These are phyloP conservation scores for Agapostemon virescens DNA, from an alignment of 2,888 invertebrate species.

Conservation along the genomic window DNA sequence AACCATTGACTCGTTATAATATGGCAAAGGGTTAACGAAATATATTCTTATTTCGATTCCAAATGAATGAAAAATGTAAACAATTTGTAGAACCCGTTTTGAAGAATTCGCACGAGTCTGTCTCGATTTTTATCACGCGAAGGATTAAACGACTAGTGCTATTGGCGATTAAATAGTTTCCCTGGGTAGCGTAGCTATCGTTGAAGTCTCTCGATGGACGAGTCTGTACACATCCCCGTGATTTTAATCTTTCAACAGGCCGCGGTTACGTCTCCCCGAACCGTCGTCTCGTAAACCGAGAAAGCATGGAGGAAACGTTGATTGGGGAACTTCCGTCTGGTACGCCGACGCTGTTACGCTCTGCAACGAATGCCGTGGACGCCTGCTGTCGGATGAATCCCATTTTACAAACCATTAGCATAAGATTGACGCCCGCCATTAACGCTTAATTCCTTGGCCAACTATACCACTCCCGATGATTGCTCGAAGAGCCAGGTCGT, in stretches of 20 bases:
- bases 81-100: too few relatives aligned
- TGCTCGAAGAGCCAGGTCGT: constrained; percentile 9
- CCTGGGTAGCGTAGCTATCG: background rate
- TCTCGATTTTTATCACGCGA: background rate
- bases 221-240: background rate
- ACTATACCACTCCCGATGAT: constrained; percentile 16
- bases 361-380: constrained; percentile 29
- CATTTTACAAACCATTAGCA: constrained; percentile 42
- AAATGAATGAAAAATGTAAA: too few relatives aligned
- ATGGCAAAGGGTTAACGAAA: too few relatives aligned
- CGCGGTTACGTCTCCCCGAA: constrained; percentile 2
- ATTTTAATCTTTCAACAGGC: constrained; percentile 24
- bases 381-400: constrained; percentile 22
- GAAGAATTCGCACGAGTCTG: too few relatives aligned
- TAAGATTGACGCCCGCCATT: constrained; percentile 35
- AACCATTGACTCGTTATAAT: too few relatives aligned
- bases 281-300: background rate
- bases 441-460: constrained; percentile 16
- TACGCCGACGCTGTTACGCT: constrained; percentile 25
- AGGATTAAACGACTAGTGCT: background rate
- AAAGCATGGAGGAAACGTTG: constrained; percentile 30
- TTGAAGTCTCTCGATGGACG: background rate
- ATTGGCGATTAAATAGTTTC: background rate
- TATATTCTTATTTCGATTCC: background rate
- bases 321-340: constrained; percentile 32